Evolutionary conservation across 2,888 invertebrate genomes (phyloP), one percentile per base, ranked within the genome.

Genomic region (Drosophila anomalata): DNA sequence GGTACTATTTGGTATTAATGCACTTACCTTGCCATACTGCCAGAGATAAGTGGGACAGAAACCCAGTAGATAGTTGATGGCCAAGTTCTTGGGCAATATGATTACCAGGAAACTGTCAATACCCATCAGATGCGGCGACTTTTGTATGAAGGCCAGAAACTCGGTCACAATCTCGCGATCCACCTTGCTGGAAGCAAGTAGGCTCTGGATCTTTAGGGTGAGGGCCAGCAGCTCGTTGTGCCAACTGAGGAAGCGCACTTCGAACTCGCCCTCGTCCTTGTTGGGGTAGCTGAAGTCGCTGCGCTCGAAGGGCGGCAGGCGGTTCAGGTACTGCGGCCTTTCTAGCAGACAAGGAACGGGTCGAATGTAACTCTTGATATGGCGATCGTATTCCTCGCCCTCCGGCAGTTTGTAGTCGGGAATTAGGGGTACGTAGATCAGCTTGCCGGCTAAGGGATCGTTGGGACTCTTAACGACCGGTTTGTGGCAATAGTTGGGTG

Each of bases 11-110:
- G 4, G 4, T 24, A 24, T 0, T 3, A 0, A 0, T 12, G 1
- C 11, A n/a, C 17, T 87, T 88, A 95, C 95, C 93, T 95, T 94
- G 50, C 94, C 94, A 89, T 94, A 95, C 61, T 94, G 94, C 74
- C 95, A 91, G 31, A 95, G 88, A 80, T 93, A 94, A 75, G 93
- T 93, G 0, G 95, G 95, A 75, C 94, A 94, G 60, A 93, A 92
- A 33, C 94, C 93, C 31, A 94, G 91, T 75, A 95, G 89, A 75
- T 94, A 91, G 61, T 92, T 90, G 1, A 94, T 91, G 48, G 93
- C 92, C 88, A 94, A 91, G 76, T 93, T 92, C 75, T 92, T 91
- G 39, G 92, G 90, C 86, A 93, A 88, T 79, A 93, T 87, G 78
- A 93, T 90, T 54, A 93, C 90, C 81, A 93, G 89, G 89, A 94